These are phyloP conservation scores for Andrena praecox DNA, from an alignment of 2,888 invertebrate genomes.

Conservation along the genomic window DNA sequence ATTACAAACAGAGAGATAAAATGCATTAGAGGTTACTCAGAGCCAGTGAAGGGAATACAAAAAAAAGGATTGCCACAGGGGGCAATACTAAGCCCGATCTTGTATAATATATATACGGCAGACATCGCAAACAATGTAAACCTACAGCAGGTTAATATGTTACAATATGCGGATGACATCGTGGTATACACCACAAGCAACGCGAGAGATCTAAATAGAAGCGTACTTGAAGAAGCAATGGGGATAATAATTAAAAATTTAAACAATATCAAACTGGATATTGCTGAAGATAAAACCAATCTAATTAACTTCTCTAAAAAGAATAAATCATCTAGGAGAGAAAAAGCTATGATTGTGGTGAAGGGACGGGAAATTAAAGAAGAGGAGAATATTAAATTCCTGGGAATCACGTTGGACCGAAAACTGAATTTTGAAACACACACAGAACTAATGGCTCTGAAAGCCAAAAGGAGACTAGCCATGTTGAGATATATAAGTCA, in stretches of 20 bases:
- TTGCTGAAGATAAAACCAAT: neutral
- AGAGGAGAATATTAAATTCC: neutral
- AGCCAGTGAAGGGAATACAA: neutral
- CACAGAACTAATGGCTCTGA: neutral
- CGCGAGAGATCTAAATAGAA: neutral
- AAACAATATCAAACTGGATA: neutral
- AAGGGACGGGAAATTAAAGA: neutral
- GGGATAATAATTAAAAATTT: neutral
- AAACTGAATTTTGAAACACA: neutral
- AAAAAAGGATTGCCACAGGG: neutral
- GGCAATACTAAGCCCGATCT: neutral
- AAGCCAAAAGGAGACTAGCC: neutral
- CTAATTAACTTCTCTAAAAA: neutral
- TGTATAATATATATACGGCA: neutral
- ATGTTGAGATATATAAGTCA: neutral
- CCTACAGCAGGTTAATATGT: neutral
- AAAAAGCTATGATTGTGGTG: neutral
- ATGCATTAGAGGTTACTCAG: neutral
- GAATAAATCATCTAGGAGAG: neutral
- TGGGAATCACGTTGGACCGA: neutral
- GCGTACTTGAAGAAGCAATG: neutral
- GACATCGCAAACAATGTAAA: neutral
- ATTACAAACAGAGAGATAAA: neutral
- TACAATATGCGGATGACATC: neutral
- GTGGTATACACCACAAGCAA: neutral